Evolutionary conservation across 2,113 vertebrate genomes (phyloP), one percentile per base, ranked within the genome.

Genomic region (Limanda limanda): DNA sequence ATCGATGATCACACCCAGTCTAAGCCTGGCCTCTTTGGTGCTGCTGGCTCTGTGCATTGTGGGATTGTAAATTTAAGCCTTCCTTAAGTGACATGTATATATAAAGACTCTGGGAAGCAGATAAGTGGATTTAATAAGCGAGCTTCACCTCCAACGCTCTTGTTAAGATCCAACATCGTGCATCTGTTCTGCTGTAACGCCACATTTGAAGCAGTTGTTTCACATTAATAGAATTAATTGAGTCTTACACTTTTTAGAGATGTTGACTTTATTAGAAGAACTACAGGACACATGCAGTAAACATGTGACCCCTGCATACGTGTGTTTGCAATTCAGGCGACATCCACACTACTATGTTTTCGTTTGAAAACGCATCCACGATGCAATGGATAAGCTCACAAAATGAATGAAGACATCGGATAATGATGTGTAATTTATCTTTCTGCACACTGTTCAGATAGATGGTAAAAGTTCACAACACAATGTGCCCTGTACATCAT

Each of bases 21-120:
- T 93, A 17, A 92, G 96, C 86, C 84, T 97, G 13, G 79, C 92
- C 67, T 88, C 96, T 65, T 89, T 95, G 84, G 67, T 94, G 83
- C 83, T 97, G 65, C 90, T 96, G 89, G 90, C 92, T 23, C 87
- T 98, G 18, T 82, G 93, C 90, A 95, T 94, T 87, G 86, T 93
- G 88, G 94, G 93, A 91, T 91, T 98, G 88, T 94, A 93, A 94
- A 92, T 95, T 82, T 97, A 94, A 81, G 85, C 67, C 86, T 18
- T 15, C 47, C 47, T 17, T 74, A 81, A 81, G 76, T 88, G 79
- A 87, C 86, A 23, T 83, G 80, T 85, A 74, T 78, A 42, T 42
- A 42, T 42, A 42, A 88, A 88, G 81, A 94, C 84, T 93, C 86
- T 88, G 90, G 58, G 70, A 83, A 62, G 27, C 57, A 35, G 56